These are phyloP conservation scores for Struthio camelus DNA, from an alignment of 2,113 vertebrate species.

Conservation along the genomic window DNA sequence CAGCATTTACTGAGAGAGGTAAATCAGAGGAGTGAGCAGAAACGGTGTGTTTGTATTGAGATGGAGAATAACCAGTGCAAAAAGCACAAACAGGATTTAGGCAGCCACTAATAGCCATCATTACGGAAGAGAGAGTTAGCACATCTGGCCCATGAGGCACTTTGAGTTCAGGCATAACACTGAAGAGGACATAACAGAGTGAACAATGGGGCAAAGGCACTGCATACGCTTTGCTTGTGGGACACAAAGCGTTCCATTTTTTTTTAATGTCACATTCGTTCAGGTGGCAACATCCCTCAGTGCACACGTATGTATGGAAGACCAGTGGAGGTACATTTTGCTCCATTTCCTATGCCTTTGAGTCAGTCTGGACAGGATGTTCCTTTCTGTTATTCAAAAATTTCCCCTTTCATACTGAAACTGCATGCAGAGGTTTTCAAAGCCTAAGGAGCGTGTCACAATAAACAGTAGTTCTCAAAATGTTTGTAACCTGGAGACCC, in stretches of 20 bases:
- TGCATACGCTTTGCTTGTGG: fast-evolving
- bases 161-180: background rate
- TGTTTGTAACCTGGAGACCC: background rate
- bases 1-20: background rate
- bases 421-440: background rate
- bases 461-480: background rate
- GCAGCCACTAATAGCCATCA: background rate
- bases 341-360: background rate
- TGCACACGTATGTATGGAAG: background rate
- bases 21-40: background rate
- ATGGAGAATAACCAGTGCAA: background rate
- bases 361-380: background rate
- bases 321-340: background rate
- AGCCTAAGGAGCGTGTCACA: background rate
- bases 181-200: background rate
- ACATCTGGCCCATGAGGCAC: background rate
- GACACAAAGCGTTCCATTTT: background rate
- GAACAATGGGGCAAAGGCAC: fast-evolving
- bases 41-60: background rate
- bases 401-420: background rate
- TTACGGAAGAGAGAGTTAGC: background rate
- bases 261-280: background rate
- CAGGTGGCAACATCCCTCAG: background rate
- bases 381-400: background rate
- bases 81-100: background rate